These are phyloP conservation scores for Prenolepis imparis DNA, from an alignment of 2,888 invertebrate genomes.

Conservation along the genomic window DNA sequence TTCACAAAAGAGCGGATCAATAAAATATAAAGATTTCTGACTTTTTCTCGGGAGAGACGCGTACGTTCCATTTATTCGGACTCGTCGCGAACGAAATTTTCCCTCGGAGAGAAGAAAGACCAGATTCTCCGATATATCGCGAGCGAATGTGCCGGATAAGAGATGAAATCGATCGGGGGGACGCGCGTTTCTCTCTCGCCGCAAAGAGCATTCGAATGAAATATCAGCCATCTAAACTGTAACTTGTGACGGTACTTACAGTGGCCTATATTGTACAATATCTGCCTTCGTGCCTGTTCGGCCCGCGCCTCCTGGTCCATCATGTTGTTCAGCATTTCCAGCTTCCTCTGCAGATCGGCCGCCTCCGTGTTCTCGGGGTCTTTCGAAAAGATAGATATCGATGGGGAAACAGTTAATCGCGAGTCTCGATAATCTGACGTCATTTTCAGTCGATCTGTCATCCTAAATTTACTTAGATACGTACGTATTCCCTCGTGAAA, in stretches of 20 bases:
- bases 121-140: conserved; percentile 16
- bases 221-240: conserved; percentile 74
- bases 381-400: conserved; percentile 86
- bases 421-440: conserved; percentile 66
- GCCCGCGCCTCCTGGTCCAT: conserved; percentile 94
- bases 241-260: conserved; percentile 89
- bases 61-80: conserved; percentile 1
- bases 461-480: conserved; percentile 48
- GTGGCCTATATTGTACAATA: conserved; percentile 92
- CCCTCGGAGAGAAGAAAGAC: conserved; percentile 1
- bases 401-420: conserved; percentile 75
- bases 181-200: conserved; percentile 51
- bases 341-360: conserved; percentile 95
- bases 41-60: not conserved
- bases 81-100: conserved; percentile 24
- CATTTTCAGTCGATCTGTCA: conserved; percentile 65
- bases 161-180: conserved; percentile 63
- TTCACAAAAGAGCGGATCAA: conserved; percentile 1
- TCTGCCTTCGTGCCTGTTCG: conserved; percentile 92
- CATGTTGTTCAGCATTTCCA: conserved; percentile 96
- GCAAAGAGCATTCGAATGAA: conserved; percentile 65
- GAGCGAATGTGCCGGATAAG: conserved; percentile 47
- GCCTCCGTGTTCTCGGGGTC: conserved; percentile 96
- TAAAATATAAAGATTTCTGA: conserved; percentile 12
- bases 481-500: conserved; percentile 25